Conservation (phyloP, 2,888 invertebrate species). For the Dendrolimus houi region DNA sequence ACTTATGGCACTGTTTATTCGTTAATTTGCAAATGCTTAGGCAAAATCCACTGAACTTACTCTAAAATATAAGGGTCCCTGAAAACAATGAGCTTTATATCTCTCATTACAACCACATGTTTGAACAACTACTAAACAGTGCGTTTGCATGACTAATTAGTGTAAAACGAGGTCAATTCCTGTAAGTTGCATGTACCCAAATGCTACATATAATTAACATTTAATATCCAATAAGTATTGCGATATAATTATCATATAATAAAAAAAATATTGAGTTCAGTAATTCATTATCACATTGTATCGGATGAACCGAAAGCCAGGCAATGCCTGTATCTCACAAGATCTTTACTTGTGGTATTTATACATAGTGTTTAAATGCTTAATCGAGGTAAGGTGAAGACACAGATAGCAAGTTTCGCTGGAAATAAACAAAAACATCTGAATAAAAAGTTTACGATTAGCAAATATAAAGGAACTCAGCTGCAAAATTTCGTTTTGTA, state of each 20-base stretch:
- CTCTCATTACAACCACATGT: background rate
- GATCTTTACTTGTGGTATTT: too few species aligned
- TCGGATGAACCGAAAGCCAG: background rate
- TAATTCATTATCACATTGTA: background rate
- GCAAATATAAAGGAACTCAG: too few species aligned
- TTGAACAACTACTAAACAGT: background rate
- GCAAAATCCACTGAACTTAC: slow-evolving; percentile 26
- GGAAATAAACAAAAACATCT: too few species aligned
- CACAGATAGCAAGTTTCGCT: too few species aligned
- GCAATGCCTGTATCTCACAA: background rate
- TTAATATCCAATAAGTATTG: background rate
- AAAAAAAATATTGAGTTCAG: background rate
- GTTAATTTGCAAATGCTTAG: slow-evolving; percentile 43
- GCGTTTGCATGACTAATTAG: background rate
- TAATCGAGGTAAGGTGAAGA: too few species aligned
- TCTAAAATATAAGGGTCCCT: slow-evolving; percentile 31
- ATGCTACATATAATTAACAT: background rate
- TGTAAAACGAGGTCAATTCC: background rate
- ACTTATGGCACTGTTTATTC: slow-evolving; percentile 68
- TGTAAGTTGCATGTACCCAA: background rate
- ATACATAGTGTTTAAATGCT: too few species aligned
- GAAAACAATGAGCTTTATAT: slow-evolving; percentile 6
- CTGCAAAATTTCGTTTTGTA: too few species aligned
- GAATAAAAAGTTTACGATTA: too few species aligned
- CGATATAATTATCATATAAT: background rate